phyloP scores from a whole-genome alignment of 2,797 vertebrate species.

The Mallotus villosus region DNA sequence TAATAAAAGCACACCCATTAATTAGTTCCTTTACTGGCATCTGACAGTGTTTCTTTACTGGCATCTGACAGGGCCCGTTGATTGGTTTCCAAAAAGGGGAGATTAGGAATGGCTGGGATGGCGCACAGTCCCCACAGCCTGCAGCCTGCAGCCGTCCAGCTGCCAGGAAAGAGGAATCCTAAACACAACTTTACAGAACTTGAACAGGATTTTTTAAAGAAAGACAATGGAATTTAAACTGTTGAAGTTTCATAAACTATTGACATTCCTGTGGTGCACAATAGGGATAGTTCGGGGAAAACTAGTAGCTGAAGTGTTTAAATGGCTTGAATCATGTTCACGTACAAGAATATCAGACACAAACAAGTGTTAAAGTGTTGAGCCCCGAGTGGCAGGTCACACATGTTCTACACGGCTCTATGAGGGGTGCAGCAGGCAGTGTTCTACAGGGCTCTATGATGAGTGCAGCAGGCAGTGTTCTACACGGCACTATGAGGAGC shows the following conservation, averaged over 20 bases:
- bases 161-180: constrained; percentile 46
- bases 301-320: neutral
- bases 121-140: constrained; percentile 53
- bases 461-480: constrained; percentile 55
- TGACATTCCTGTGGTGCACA: neutral
- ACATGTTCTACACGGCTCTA: constrained; percentile 49
- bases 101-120: constrained; percentile 56
- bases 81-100: constrained; percentile 60
- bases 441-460: constrained; percentile 50
- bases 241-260: neutral
- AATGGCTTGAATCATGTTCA: too few relatives aligned
- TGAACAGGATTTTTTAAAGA: constrained; percentile 35
- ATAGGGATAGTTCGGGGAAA: neutral
- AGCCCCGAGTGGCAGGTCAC: constrained; percentile 48
- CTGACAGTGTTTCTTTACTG: constrained; percentile 44
- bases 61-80: constrained; percentile 50
- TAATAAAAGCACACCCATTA: constrained; percentile 52
- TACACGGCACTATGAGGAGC: constrained; percentile 55
- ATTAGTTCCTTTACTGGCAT: constrained; percentile 48
- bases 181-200: constrained; percentile 37
- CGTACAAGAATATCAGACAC: constrained; percentile 6
- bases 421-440: constrained; percentile 58
- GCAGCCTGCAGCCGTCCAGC: constrained; percentile 50
- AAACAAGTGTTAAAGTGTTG: constrained; percentile 23
- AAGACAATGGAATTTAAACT: neutral